These are phyloP conservation scores for Myripristis murdjan DNA, from an alignment of 2,797 vertebrate species.

Conservation along the genomic window DNA sequence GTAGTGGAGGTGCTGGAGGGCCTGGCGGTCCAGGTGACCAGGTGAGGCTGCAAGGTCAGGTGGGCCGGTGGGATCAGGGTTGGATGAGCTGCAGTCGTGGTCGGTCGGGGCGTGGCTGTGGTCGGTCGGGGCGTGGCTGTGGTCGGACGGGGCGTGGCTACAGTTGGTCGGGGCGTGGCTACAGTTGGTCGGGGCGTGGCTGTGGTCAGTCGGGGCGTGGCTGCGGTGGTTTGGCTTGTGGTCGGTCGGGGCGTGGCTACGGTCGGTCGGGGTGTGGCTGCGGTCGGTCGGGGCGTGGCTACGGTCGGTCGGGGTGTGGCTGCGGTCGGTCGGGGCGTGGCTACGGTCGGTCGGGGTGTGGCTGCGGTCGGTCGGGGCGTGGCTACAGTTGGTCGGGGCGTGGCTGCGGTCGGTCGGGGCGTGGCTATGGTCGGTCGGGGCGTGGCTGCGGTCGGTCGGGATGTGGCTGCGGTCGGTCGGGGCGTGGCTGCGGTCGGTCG, in stretches of 20 bases:
- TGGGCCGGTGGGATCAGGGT: not conserved
- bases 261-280: too few relatives aligned
- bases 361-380: too few relatives aligned
- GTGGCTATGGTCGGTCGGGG: too few relatives aligned
- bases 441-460: too few relatives aligned
- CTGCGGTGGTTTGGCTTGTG: not conserved
- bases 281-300: too few relatives aligned
- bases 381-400: too few relatives aligned
- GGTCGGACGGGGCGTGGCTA: not conserved
- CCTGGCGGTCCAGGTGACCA: constrained; percentile 3
- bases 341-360: too few relatives aligned
- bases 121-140: not conserved
- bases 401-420: too few relatives aligned
- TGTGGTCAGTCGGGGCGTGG: not conserved
- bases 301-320: too few relatives aligned
- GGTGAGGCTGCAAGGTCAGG: not conserved
- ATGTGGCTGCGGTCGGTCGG: too few relatives aligned
- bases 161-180: not conserved
- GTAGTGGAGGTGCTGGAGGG: constrained; percentile 25
- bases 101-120: constrained; percentile 4
- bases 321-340: too few relatives aligned
- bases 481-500: too few relatives aligned
- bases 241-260: not conserved
- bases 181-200: not conserved
- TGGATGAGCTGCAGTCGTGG: constrained; percentile 1